Conservation (phyloP, 2,888 invertebrate species). For the Lamproptera curius region DNA sequence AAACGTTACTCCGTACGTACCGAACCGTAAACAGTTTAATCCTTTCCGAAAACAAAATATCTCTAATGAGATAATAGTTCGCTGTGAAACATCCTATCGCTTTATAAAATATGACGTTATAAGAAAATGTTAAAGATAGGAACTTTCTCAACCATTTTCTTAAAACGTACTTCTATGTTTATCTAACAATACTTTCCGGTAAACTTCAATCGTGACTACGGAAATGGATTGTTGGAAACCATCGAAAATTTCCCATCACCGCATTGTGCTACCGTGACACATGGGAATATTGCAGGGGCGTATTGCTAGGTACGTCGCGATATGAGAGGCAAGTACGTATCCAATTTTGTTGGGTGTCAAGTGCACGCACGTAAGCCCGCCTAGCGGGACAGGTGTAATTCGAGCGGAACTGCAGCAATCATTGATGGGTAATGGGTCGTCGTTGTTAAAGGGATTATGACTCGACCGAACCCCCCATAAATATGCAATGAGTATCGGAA, state of each 20-base stretch:
- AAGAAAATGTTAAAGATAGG: no score
- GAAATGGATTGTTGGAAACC: conserved; percentile 7
- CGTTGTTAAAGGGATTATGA: conserved; percentile 19
- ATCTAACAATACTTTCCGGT: no score
- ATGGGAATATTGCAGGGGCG: conserved; percentile 18
- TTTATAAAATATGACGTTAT: no score
- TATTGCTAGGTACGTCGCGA: neutral
- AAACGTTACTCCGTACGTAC: conserved; percentile 11
- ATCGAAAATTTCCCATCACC: conserved; percentile 3
- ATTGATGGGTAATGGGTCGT: conserved; percentile 17
- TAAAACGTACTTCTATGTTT: no score
- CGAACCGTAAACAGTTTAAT: conserved; percentile 16
- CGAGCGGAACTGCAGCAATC: conserved; percentile 29
- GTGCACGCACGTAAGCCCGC: conserved; percentile 38
- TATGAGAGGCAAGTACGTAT: conserved; percentile 30
- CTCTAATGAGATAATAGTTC: neutral
- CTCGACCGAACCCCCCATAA: conserved; percentile 14
- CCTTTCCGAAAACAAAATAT: conserved; percentile 1
- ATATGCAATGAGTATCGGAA: conserved; percentile 10
- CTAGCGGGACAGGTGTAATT: conserved; percentile 26
- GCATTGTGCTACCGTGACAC: conserved; percentile 13
- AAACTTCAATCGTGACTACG: no score
- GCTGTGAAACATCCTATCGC: neutral
- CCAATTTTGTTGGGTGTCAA: conserved; percentile 62
- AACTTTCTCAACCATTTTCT: no score